Evolutionary conservation across 2,113 vertebrate species (phyloP).

Genomic region (Stegostoma tigrinum): DNA sequence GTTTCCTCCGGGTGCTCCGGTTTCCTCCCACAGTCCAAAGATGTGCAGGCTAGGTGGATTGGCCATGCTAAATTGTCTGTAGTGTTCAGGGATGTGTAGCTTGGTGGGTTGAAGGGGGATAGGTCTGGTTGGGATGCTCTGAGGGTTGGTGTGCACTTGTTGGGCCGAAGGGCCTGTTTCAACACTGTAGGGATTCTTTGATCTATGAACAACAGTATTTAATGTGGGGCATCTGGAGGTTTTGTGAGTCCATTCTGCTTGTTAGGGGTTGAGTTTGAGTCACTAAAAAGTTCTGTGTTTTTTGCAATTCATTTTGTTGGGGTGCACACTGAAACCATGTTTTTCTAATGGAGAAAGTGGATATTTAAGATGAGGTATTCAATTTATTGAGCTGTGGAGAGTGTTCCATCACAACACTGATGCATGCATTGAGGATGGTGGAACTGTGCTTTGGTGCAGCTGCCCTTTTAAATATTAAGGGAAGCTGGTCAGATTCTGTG

Average conservation of each 20-base stretch:
- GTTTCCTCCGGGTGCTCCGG: too few species aligned
- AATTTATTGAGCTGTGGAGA: neutral
- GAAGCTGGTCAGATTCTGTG: neutral
- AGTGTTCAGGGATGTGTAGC: too few species aligned
- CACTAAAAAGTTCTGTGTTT: neutral
- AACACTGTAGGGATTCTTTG: too few species aligned
- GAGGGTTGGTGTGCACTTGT: too few species aligned
- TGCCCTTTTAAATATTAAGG: neutral
- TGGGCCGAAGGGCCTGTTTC: too few species aligned
- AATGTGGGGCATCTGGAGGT: neutral
- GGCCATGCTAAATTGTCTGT: too few species aligned
- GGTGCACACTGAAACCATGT: neutral
- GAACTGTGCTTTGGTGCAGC: neutral
- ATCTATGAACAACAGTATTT: neutral
- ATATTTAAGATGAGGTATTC: neutral
- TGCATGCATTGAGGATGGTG: neutral
- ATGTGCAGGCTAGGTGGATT: too few species aligned
- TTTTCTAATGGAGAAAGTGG: neutral
- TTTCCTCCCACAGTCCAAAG: too few species aligned
- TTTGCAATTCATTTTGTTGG: neutral
- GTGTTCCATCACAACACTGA: neutral
- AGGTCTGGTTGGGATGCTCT: too few species aligned
- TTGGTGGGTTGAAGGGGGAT: too few species aligned
- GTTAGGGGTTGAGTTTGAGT: neutral
- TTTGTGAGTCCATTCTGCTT: neutral